These are phyloP conservation scores for Sinocyclocheilus maitianheensis DNA, from an alignment of 2,113 vertebrate genomes.

Conservation along the genomic window DNA sequence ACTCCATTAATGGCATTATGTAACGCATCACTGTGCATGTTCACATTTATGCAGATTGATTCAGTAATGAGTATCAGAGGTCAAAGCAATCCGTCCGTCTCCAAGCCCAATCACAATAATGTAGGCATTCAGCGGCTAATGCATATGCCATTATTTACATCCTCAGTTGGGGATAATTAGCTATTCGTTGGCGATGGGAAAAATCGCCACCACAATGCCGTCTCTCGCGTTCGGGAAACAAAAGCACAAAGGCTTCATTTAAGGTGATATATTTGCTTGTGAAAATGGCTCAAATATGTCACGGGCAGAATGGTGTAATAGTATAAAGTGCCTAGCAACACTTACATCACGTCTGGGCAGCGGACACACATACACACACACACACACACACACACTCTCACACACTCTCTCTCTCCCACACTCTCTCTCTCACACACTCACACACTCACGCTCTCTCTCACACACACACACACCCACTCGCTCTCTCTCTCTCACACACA, in stretches of 20 bases:
- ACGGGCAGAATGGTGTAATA: conserved; percentile 54
- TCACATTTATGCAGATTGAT: background rate
- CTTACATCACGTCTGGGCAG: conserved; percentile 50
- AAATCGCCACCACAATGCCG: background rate
- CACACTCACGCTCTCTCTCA: background rate
- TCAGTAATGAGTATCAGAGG: background rate
- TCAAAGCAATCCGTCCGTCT: background rate
- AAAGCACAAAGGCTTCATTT: conserved; percentile 68
- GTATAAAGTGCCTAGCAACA: conserved; percentile 60
- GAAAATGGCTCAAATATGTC: conserved; percentile 63
- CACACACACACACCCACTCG: background rate
- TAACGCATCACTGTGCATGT: background rate
- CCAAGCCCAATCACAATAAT: background rate
- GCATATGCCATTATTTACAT: conserved; percentile 65
- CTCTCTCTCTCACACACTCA: conserved; percentile 3
- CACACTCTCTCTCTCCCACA: background rate
- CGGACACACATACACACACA: background rate
- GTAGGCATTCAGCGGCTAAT: conserved; percentile 63
- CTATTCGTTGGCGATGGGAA: conserved; percentile 55
- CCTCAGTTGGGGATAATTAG: conserved; percentile 67
- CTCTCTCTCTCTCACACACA: too few relatives aligned
- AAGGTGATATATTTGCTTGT: conserved; percentile 66
- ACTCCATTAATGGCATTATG: background rate
- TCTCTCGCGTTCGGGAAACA: conserved; percentile 64
- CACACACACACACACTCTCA: background rate